Conservation (phyloP, 2,888 invertebrate genomes). For the Agriotes lineatus region DNA sequence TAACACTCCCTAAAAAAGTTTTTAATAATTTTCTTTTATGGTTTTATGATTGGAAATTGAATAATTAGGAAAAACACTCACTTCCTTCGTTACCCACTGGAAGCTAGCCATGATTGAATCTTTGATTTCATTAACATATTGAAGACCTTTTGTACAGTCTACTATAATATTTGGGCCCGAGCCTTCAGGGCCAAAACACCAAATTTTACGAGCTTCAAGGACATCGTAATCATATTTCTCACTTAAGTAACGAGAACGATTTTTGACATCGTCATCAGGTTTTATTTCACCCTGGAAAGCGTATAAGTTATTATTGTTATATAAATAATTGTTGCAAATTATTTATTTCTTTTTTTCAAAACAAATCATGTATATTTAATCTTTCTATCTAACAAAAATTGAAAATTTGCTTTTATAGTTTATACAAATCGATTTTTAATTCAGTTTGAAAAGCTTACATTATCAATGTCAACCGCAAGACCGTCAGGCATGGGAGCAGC, state of each 20-base stretch:
- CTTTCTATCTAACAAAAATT: too few species aligned
- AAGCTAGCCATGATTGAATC: conserved; percentile 99
- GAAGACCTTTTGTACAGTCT: conserved; percentile 99
- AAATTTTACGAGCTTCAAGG: conserved; percentile 98
- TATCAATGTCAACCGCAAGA: conserved; percentile 96
- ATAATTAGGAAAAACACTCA: conserved; percentile 73
- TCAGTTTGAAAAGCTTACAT: conserved; percentile 59
- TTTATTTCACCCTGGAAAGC: conserved; percentile 80
- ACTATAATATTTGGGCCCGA: conserved; percentile 97
- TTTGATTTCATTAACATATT: conserved; percentile 99
- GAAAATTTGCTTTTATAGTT: too few species aligned
- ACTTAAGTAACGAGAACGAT: conserved; percentile 91
- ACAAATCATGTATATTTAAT: too few species aligned
- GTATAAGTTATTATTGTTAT: not conserved
- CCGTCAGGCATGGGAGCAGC: conserved; percentile 97
- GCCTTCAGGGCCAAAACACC: conserved; percentile 99
- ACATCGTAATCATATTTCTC: conserved; percentile 98
- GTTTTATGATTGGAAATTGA: not conserved
- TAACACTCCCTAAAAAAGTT: conserved; percentile 82
- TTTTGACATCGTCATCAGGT: conserved; percentile 97
- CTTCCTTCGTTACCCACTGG: conserved; percentile 99
- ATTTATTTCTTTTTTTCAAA: too few species aligned
- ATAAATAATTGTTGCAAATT: too few species aligned
- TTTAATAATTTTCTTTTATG: not conserved
- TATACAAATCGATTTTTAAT: not conserved